phyloP scores from a whole-genome alignment of 1,140 invertebrate genomes.

The Drosophila carrolli region DNA sequence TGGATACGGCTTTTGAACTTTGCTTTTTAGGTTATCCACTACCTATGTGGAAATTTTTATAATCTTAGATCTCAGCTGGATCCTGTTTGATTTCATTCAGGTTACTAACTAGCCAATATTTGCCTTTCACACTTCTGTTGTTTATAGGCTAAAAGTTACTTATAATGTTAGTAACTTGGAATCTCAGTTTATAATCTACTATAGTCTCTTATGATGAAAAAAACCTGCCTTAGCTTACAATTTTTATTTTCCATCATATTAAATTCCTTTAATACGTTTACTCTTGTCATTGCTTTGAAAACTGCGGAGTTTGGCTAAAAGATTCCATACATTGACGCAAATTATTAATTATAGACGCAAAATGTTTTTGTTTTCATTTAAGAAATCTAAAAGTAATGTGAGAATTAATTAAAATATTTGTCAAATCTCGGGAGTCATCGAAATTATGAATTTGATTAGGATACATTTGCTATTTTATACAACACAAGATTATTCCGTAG shows the following conservation, averaged over 20 bases:
- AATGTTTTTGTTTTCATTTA: background rate
- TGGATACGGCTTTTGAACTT: background rate
- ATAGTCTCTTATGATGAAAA: no score
- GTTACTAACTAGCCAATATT: conserved; percentile 3
- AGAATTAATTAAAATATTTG: background rate
- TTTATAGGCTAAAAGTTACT: background rate
- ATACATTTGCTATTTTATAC: background rate
- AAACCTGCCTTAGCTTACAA: no score
- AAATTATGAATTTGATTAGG: background rate
- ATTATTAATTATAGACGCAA: background rate
- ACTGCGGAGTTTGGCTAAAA: background rate
- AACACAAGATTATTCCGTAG: background rate
- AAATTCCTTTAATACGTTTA: no score
- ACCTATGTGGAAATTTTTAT: background rate
- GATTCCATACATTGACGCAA: background rate
- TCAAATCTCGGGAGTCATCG: background rate
- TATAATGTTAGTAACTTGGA: background rate
- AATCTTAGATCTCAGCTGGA: background rate
- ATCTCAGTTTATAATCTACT: background rate
- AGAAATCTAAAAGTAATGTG: background rate
- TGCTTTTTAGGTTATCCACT: background rate
- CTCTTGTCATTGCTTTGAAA: background rate
- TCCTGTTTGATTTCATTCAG: conserved; percentile 14
- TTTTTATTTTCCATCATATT: no score
- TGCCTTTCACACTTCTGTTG: background rate